A percentile compares a stretch with the other conserved stretches of the same genome.
Conservation (phyloP, 2,113 vertebrate genomes). For the Perca fluviatilis region DNA sequence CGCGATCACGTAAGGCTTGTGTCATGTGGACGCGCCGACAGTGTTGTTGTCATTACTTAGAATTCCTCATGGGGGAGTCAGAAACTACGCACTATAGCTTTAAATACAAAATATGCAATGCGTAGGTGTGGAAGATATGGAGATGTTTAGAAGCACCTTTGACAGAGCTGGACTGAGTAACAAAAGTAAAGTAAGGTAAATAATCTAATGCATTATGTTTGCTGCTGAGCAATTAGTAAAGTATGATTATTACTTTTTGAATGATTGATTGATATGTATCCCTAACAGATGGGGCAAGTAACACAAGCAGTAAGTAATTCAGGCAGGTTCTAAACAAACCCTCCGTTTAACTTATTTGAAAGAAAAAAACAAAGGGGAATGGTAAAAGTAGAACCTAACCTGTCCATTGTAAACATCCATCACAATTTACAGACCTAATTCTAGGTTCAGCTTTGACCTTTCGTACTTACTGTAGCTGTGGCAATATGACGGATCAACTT, state of each 20-base stretch:
- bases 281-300: neutral
- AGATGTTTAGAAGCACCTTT: neutral
- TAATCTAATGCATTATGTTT: neutral
- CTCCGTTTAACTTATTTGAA: neutral
- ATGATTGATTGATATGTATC: neutral
- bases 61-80: no score
- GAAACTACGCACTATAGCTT: no score
- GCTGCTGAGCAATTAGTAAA: neutral
- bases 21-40: no score
- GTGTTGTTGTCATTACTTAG: no score
- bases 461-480: neutral
- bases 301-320: neutral
- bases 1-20: no score
- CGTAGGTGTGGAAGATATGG: neutral
- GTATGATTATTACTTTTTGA: neutral
- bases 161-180: neutral
- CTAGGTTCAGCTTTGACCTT: neutral
- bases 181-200: conserved; percentile 4
- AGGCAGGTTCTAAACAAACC: neutral
- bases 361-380: neutral
- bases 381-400: neutral
- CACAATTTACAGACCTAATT: neutral
- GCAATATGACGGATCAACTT: neutral
- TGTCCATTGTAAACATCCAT: neutral
- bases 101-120: neutral